phyloP scores from a whole-genome alignment of 2,797 vertebrate genomes.

The Gastrophryne carolinensis region DNA sequence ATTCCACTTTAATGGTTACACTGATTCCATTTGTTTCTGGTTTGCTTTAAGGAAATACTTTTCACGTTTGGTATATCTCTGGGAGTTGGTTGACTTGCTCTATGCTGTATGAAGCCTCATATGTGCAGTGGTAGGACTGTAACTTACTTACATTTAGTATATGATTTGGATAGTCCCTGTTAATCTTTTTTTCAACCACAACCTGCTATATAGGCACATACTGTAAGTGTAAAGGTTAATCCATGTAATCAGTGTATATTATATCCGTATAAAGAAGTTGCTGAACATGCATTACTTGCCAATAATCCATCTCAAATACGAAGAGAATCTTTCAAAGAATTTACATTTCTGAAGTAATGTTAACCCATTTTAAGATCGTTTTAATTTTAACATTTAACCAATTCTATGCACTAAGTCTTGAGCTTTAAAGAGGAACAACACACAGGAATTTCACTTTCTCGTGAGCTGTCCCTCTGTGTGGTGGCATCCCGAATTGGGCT shows the following conservation, averaged over 20 bases:
- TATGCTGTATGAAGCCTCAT: background rate
- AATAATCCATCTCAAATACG: slow-evolving; percentile 36
- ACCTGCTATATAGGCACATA: slow-evolving; percentile 4
- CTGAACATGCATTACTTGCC: slow-evolving; percentile 17
- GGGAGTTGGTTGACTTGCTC: too few relatives aligned
- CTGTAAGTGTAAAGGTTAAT: slow-evolving; percentile 27
- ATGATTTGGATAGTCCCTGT: slow-evolving; percentile 10
- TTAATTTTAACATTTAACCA: background rate
- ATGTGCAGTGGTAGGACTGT: background rate
- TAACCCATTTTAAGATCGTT: background rate
- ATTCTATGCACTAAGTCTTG: background rate
- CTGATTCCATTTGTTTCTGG: too few relatives aligned
- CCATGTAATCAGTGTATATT: slow-evolving; percentile 13
- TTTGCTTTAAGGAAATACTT: too few relatives aligned
- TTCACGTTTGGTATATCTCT: too few relatives aligned
- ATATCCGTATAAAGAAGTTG: slow-evolving; percentile 12
- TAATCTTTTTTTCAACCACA: slow-evolving; percentile 16
- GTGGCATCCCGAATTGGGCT: too few relatives aligned
- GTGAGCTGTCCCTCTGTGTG: too few relatives aligned
- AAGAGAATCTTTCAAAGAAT: slow-evolving; percentile 17
- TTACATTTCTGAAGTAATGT: background rate
- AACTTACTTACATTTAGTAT: background rate
- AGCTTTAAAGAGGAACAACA: too few relatives aligned
- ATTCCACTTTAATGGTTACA: too few relatives aligned
- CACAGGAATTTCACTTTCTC: too few relatives aligned